Evolutionary conservation across 2,113 vertebrate species (phyloP).

Genomic region (Panthera leo): DNA sequence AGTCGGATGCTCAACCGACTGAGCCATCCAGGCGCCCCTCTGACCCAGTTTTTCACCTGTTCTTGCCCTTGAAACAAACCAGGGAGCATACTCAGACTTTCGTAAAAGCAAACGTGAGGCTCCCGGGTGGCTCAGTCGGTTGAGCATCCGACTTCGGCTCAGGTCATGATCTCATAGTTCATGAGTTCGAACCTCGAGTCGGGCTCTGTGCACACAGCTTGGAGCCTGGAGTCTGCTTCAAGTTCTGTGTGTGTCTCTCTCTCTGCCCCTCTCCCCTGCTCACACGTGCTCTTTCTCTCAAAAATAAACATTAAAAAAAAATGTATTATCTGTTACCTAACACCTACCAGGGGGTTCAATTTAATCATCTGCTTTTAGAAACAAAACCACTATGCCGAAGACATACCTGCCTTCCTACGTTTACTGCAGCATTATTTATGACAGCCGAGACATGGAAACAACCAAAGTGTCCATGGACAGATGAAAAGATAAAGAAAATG

Average conservation of each 20-base stretch:
- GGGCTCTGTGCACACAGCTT: no score
- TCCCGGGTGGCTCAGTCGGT: no score
- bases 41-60: constrained; percentile 91
- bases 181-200: accelerated
- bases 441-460: not conserved
- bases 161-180: no score
- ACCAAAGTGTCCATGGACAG: not conserved
- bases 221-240: no score
- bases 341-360: constrained; percentile 91
- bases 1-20: no score
- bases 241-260: no score
- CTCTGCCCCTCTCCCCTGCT: no score
- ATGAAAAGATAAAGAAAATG: not conserved
- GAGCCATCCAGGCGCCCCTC: no score
- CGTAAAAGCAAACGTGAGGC: constrained; percentile 83
- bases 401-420: not conserved
- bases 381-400: not conserved
- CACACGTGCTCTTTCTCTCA: no score
- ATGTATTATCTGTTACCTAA: constrained; percentile 93
- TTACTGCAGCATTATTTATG: not conserved
- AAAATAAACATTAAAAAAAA: constrained; percentile 40
- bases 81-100: constrained; percentile 92
- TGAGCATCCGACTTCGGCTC: no score
- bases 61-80: constrained; percentile 91
- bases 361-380: constrained; percentile 89